Evolutionary conservation across 2,113 vertebrate species (phyloP).

Genomic region (Menura novaehollandiae): DNA sequence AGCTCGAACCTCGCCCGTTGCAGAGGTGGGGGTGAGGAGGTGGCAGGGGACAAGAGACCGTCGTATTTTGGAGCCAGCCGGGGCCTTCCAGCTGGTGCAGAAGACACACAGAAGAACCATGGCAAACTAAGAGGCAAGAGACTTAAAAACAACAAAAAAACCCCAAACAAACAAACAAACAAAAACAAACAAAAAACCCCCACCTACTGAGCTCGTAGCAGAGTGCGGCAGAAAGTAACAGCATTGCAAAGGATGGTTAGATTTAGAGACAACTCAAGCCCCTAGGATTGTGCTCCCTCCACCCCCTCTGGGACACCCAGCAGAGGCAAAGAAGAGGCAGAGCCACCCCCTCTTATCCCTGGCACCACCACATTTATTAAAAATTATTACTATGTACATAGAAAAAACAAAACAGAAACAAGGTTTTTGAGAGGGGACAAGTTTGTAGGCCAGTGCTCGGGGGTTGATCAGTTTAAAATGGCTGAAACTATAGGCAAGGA

Average conservation of each 20-base stretch:
- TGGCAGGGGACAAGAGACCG: rapidly evolving
- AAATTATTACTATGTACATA: constrained; percentile 73
- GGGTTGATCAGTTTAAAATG: background rate
- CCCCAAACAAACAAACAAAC: background rate
- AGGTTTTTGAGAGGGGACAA: background rate
- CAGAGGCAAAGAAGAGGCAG: background rate
- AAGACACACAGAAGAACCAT: rapidly evolving
- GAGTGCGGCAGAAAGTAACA: rapidly evolving
- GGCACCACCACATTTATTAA: constrained; percentile 78
- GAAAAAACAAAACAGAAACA: background rate
- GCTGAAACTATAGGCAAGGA: constrained; percentile 10
- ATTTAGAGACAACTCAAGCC: background rate
- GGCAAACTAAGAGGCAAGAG: rapidly evolving
- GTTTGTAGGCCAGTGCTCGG: background rate
- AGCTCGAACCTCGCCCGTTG: background rate
- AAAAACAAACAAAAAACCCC: rapidly evolving
- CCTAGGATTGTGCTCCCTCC: rapidly evolving
- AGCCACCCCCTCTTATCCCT: background rate
- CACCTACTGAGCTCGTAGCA: rapidly evolving
- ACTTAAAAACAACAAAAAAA: background rate
- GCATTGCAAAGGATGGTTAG: rapidly evolving
- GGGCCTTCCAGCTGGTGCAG: rapidly evolving
- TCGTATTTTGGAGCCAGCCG: rapidly evolving
- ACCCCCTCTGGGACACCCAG: rapidly evolving
- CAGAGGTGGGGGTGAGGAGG: rapidly evolving